Base-by-base conservation (phyloP, 2,888 invertebrate genomes). In the Dasysyrphus albostriatus region DNA sequence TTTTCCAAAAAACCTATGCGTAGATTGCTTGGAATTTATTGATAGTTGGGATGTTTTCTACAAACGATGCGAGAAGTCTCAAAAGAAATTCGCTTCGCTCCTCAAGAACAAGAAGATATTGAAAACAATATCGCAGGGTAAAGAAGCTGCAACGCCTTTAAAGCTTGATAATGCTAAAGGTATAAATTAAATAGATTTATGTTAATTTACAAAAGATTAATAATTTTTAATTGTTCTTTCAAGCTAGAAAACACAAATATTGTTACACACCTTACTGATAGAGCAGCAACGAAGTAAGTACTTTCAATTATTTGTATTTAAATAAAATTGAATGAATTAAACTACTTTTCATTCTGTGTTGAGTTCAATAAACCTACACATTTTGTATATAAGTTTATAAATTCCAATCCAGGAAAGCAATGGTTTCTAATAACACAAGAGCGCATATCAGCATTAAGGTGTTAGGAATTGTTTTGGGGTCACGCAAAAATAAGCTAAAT, bases 31-130 rank as follows among this genome's bases (percentile, higher is more conserved):
- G 9, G 14, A 74, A 2, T 34, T 70, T 16, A 67, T 87, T 32
- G 37, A 19, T 16, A 72, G n/a, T 24, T 88, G 87, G 87, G 70
- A 88, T 76, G 58, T 14, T 5, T 88, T 88, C 12, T 88, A 88
- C 54, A 70, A 59, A 10, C 79, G 75, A n/a, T 88, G 87, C n/a
- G 72, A 59, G 9, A 65, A 65, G 9, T 14, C 59, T 0, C 87
- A 88, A 59, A 47, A 39, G 1, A 88, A 79, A 19, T 79, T 83
- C 12, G 58, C 37, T 9, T n/a, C 29, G 34, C 63, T 79, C 5
- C 39, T 69, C 42, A 67, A 67, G 5, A 49, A 49, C 8, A 49
- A 67, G 14, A 67, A 67, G 14, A 5, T 7, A 34, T 49, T 32
- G 2, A 34, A 34, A 49, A 8, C 12, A 14, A 37, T 19, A 34